Base-by-base conservation (phyloP, 2,888 invertebrate species). In the Coelinius sp. region DNA sequence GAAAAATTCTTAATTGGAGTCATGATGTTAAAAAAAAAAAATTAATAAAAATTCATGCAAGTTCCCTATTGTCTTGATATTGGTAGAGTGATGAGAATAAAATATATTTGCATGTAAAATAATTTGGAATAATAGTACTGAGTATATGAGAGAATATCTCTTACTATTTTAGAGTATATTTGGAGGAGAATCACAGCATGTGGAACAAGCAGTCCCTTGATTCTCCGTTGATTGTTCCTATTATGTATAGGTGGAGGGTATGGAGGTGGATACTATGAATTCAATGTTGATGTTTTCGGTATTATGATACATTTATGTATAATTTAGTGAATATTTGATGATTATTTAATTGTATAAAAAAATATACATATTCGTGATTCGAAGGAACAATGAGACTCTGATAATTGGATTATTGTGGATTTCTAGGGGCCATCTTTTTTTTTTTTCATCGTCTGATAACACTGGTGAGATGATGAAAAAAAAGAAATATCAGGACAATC, bases 191-290 rank as follows among this genome's bases (percentile, higher is more conserved):
- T 78, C 70, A 52, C 70, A 80, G 77, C 76, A 81, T 81, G 80
- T 81, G 79, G 84, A 87, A 87, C 87, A 87, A 87, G 86, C 84
- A 85, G 82, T 84, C 83, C 86, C 86, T 86, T 87, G 86, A 87
- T 87, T 87, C 86, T 83, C 83, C 79, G 77, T 83, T 87, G 87
- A 87, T 87, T 87, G 86, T 87, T 86, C 31, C 86, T 83, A 86
- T 86, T 87, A 86, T 85, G 83, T 84, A n/a, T n/a, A n/a, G n/a
- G n/a, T n/a, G 85, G 78, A 75, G 77, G 24, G 78, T 80, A n/a
- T n/a, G n/a, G 78, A 31, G 31, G 31, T 8, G 31, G 31, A 31
- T 31, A 31, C 31, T n/a, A n/a, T n/a, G n/a, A n/a, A n/a, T n/a
- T n/a, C n/a, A n/a, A n/a, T n/a, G n/a, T n/a, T n/a, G n/a, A n/a